Conservation (phyloP, 1,140 invertebrate species). For the Papilio helenus region DNA sequence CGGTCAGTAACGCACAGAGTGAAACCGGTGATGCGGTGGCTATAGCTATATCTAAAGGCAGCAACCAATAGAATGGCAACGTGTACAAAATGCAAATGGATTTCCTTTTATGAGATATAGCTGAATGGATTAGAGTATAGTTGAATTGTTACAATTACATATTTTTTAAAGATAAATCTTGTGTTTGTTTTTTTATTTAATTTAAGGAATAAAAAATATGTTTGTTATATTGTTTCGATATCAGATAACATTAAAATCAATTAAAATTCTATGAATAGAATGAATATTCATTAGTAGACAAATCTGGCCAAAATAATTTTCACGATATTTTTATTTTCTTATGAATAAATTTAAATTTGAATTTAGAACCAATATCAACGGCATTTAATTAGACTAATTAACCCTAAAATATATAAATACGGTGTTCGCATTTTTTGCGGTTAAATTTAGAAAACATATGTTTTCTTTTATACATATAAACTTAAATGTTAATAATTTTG, state of each 20-base stretch:
- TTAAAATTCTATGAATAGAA: background rate
- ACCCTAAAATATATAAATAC: background rate
- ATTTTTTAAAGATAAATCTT: background rate
- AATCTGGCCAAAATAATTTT: background rate
- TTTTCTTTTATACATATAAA: background rate
- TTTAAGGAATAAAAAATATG: background rate
- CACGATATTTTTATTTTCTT: background rate
- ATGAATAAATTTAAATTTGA: background rate
- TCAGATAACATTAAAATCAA: background rate
- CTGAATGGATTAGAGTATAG: background rate
- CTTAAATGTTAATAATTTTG: background rate
- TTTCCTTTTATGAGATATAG: background rate
- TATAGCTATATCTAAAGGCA: conserved; percentile 41
- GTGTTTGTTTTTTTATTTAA: background rate
- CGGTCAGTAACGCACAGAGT: conserved; percentile 43
- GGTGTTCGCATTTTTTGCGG: background rate
- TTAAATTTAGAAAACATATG: no score
- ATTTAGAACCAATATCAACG: background rate
- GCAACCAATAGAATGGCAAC: background rate
- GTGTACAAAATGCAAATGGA: background rate
- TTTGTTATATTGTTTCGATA: background rate
- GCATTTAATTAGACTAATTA: background rate
- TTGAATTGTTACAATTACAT: background rate
- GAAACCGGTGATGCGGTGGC: conserved; percentile 44
- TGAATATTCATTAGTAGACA: background rate